Base-by-base conservation (phyloP, 1,140 invertebrate species). In the Bombus ignitus region DNA sequence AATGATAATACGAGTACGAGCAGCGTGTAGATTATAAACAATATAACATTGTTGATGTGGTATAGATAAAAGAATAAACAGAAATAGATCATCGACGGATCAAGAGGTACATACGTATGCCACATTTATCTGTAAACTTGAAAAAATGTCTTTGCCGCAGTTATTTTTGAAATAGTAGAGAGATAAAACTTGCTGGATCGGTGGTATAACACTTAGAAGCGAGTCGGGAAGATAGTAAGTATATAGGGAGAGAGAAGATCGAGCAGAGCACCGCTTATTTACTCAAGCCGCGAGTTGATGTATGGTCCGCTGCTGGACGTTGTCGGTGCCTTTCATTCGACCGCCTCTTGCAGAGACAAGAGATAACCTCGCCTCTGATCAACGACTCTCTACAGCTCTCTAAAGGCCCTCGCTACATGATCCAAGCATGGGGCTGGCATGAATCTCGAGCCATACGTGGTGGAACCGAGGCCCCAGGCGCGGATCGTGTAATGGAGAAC, bases 321-420 rank as follows among this genome's bases (percentile, higher is more conserved):
- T 90, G 92, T 93, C 92, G 93, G 93, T 91, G 87, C 91, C 93
- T 94, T 94, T 94, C 90, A 93, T 93, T 92, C 88, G 89, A n/a
- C 87, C 89, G 87, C 81, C 89, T 90, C 82, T 89, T n/a, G 81
- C 88, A 88, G 92, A 92, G 90, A 90, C 90, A 89, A 92, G 89
- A 92, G 92, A 93, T 92, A 93, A 92, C 91, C 91, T 91, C 88
- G 89, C 82, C 87, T 88, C 89, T 90, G 89, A 91, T 91, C 89
- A 90, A 91, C 88, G 88, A 82, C 90, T 91, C 87, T 88, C 87
- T 70, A 86, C 83, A 81, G 73, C 83, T 88, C 89, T 88, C 83
- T 88, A 84, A 90, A 90, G 82, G 86, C 81, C 83, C 80, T 78
- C 78, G 82, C 86, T 90, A 89, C 88, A 87, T 86, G 88, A 90